phyloP scores from a whole-genome alignment of 2,113 vertebrate genomes.

The Zonotrichia leucophrys region DNA sequence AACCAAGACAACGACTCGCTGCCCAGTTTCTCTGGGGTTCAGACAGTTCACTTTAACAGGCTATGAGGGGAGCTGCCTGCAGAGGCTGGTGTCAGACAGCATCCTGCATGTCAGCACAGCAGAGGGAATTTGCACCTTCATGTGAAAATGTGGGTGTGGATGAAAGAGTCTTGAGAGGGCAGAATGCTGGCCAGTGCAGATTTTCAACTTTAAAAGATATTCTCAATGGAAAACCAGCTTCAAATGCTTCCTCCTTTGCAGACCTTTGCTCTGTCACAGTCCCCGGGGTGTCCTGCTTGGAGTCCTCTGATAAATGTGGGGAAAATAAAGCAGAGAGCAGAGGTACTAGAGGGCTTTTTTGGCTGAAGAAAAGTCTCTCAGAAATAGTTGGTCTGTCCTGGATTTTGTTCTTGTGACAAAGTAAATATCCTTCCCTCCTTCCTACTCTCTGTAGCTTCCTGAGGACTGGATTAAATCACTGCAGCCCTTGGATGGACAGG shows the following conservation, averaged over 20 bases:
- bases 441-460: not conserved
- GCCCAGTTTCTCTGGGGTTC: not conserved
- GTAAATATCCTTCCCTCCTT: not conserved
- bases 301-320: not conserved
- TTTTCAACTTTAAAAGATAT: not conserved
- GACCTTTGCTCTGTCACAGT: not conserved
- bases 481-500: not conserved
- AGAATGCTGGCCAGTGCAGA: too few relatives aligned
- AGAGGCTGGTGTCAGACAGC: not conserved
- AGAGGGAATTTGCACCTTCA: not conserved
- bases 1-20: not conserved
- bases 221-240: not conserved
- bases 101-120: not conserved
- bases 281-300: fast-evolving
- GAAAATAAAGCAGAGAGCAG: not conserved
- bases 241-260: not conserved
- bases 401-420: not conserved
- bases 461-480: not conserved
- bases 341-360: not conserved
- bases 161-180: not conserved
- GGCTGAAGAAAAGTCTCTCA: not conserved
- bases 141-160: not conserved
- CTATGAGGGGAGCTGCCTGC: not conserved
- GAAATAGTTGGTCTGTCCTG: not conserved
- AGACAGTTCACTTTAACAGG: not conserved